These are phyloP conservation scores for Brotula barbata DNA, from an alignment of 2,797 vertebrate species.

Conservation along the genomic window DNA sequence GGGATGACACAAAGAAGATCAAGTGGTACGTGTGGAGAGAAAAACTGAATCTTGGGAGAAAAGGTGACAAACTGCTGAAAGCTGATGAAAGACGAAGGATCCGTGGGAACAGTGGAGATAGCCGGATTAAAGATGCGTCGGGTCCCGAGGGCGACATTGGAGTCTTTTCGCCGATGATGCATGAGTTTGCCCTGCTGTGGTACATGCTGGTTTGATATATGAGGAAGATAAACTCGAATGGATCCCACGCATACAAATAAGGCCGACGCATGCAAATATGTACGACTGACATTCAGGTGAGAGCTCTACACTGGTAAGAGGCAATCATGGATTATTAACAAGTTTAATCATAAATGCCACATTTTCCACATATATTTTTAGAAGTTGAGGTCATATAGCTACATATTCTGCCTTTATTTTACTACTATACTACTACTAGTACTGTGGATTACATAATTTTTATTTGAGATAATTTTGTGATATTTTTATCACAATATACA, in stretches of 20 bases:
- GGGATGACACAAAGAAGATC: conserved; percentile 25
- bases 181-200: conserved; percentile 10
- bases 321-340: not conserved
- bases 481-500: too few relatives aligned
- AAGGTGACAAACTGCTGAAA: conserved; percentile 25
- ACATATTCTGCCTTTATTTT: too few relatives aligned
- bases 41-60: not conserved
- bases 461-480: too few relatives aligned
- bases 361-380: not conserved
- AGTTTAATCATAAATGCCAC: not conserved
- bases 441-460: too few relatives aligned
- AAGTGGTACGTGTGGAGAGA: conserved; percentile 20
- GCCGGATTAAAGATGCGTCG: conserved; percentile 37
- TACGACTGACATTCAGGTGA: conserved; percentile 58
- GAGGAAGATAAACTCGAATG: conserved; percentile 28
- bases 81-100: conserved; percentile 22
- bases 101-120: conserved; percentile 3
- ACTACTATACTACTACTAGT: not conserved
- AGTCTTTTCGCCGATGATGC: conserved; percentile 28
- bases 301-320: conserved; percentile 13
- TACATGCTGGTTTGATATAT: conserved; percentile 22
- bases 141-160: not conserved
- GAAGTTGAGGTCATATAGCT: not conserved
- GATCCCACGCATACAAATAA: conserved; percentile 41
- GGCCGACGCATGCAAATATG: conserved; percentile 11